A percentile compares a stretch with the other conserved stretches of the same genome.
Conservation (phyloP, 1,140 invertebrate species). For the Drosophila melanica region DNA sequence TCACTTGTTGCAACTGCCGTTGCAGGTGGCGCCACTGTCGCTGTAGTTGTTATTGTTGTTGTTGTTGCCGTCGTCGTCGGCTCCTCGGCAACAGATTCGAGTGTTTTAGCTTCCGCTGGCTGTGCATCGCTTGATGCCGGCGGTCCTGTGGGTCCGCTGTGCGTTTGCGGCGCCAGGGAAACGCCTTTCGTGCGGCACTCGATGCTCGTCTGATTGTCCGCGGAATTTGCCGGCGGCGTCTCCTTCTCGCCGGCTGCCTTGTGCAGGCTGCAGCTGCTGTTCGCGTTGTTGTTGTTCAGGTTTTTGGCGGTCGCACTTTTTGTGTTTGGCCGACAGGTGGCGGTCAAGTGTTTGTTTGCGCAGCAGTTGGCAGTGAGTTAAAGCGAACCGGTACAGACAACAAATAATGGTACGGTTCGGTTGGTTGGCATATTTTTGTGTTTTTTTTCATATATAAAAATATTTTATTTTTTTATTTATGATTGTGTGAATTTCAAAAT, state of each 20-base stretch:
- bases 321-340: background rate
- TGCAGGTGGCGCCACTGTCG: background rate
- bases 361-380: constrained; percentile 81
- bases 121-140: constrained; percentile 33
- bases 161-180: constrained; percentile 67
- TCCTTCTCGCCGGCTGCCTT: constrained; percentile 7
- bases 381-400: constrained; percentile 65
- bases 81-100: constrained; percentile 27
- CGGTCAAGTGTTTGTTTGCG: constrained; percentile 69
- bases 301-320: constrained; percentile 50
- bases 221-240: constrained; percentile 6
- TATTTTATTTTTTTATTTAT: constrained; percentile 47
- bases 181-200: constrained; percentile 73
- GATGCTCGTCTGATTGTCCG: constrained; percentile 77
- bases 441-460: background rate
- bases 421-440: constrained; percentile 27
- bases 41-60: background rate
- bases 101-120: constrained; percentile 9
- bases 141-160: constrained; percentile 79
- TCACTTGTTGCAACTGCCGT: background rate
- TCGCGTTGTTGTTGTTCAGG: constrained; percentile 71
- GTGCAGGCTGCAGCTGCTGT: constrained; percentile 58
- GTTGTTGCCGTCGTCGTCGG: background rate
- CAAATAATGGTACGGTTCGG: constrained; percentile 57
- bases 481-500: constrained; percentile 39